Evolutionary conservation across 2,797 vertebrate genomes (phyloP).

Genomic region (Cuculus canorus): DNA sequence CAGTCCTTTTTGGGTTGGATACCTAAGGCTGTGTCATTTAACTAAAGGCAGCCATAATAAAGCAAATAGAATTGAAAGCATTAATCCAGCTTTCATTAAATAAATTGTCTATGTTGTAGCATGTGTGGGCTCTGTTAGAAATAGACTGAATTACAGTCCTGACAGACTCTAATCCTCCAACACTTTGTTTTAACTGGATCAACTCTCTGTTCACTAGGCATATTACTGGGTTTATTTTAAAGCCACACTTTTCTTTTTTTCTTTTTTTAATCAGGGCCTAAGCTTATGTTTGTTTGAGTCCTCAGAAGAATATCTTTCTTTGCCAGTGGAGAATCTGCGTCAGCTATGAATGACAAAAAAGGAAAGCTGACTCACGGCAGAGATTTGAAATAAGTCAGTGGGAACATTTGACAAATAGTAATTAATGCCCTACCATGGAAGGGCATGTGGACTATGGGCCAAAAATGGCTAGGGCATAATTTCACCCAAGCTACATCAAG

Average conservation of each 20-base stretch:
- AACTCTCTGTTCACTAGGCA: neutral
- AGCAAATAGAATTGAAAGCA: neutral
- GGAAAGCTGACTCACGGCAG: constrained; percentile 63
- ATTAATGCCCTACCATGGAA: constrained; percentile 6
- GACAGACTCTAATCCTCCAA: neutral
- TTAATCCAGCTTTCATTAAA: constrained; percentile 32
- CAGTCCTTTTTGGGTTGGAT: neutral
- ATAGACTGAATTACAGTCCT: neutral
- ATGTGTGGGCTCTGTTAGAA: neutral
- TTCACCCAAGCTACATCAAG: neutral
- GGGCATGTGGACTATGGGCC: neutral
- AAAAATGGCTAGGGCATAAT: neutral
- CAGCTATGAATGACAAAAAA: constrained; percentile 56
- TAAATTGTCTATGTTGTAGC: neutral
- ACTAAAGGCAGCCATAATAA: neutral
- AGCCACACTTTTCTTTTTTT: neutral
- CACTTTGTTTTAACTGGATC: constrained; percentile 38
- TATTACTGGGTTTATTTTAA: constrained; percentile 38
- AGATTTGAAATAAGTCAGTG: constrained; percentile 48
- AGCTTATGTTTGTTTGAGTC: constrained; percentile 43
- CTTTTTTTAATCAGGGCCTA: neutral
- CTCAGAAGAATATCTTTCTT: constrained; percentile 36
- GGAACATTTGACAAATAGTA: constrained; percentile 45
- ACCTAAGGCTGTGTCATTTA: neutral
- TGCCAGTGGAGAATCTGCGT: constrained; percentile 29